Base-by-base conservation (phyloP, 1,140 invertebrate genomes). In the Lerema accius region DNA sequence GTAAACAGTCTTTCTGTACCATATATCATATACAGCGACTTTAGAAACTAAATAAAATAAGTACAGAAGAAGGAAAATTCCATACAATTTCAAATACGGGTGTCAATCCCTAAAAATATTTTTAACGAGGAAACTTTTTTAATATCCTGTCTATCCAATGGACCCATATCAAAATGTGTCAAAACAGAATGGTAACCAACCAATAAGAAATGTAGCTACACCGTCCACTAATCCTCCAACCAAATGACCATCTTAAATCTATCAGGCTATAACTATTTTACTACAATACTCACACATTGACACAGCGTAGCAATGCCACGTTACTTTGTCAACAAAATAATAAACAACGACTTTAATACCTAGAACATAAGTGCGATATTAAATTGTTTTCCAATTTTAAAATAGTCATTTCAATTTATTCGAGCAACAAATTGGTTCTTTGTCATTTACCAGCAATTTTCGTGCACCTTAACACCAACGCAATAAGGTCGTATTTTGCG, bases 231-330 rank as follows among this genome's bases (percentile, higher is more conserved):
- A 42, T 16, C 3, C 14, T 16, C 6, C 14, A 3, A 42, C 6
- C 40, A 42, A 42, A 42, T 42, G 13, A 42, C 15, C 14, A 16
- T 42, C 14, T 42, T 16, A 42, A 16, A 42, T 42, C 15, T 42
- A 42, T 42, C 40, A 5, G 40, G 4, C 13, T 42, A 15, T 16
- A 42, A 42, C 40, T 42, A 14, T 9, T 42, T 16, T 42, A 16
- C 40, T 32, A 42, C 40, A 42, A n/a, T 32, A 32, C 28, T 32
- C 28, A 32, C 4, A 32, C 28, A 32, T 5, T 23, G 5, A 5
- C 5, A 32, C 28, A 10, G 28, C 28, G 28, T 6, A 23, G 19
- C 19, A 40, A 4, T n/a, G n/a, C n/a, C 10, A 40, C 10, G 3
- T 40, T 40, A 5, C 13, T 40, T 5, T 42, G 40, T 42, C 14